A percentile compares a stretch with the other conserved stretches of the same genome.
phyloP scores from a whole-genome alignment of 2,113 vertebrate species.

The Saccopteryx leptura region DNA sequence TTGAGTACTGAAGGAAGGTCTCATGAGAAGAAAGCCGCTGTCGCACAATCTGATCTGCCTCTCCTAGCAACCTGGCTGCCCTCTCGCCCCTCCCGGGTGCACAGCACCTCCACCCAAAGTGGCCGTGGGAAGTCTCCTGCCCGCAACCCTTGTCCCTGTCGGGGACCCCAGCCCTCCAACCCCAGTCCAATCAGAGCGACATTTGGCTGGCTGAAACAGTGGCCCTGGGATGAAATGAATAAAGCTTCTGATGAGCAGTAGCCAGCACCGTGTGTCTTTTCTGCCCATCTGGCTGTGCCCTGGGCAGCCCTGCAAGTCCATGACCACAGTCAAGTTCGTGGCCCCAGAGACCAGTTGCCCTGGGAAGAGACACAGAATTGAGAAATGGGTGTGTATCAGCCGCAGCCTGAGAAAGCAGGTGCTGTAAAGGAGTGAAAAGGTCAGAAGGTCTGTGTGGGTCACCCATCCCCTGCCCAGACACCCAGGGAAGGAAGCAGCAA shows the following conservation, averaged over 20 bases:
- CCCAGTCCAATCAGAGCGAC: not conserved
- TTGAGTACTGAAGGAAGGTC: constrained; percentile 89
- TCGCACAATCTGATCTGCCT: not conserved
- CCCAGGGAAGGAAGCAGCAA: not conserved
- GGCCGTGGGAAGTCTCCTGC: not conserved
- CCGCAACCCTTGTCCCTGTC: not conserved
- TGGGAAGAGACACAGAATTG: not conserved
- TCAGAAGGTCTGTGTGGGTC: not conserved
- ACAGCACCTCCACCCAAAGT: not conserved
- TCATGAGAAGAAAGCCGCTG: not conserved
- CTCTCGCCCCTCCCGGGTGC: fast-evolving
- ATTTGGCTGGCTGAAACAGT: not conserved
- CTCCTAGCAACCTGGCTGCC: not conserved
- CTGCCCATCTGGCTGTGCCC: fast-evolving
- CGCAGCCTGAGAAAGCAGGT: not conserved
- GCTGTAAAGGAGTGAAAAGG: not conserved
- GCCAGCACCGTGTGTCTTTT: not conserved
- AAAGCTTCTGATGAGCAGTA: not conserved
- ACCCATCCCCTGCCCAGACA: not conserved
- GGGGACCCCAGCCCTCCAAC: fast-evolving
- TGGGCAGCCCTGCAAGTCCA: not conserved
- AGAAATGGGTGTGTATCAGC: not conserved
- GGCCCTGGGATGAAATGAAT: not conserved
- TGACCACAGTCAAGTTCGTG: fast-evolving
- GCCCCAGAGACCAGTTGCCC: not conserved